Percentiles rank a stretch among this genome's conserved stretches.
Evolutionary conservation across 1,140 invertebrate species (phyloP).

Genomic region (Campoletis sonorensis): DNA sequence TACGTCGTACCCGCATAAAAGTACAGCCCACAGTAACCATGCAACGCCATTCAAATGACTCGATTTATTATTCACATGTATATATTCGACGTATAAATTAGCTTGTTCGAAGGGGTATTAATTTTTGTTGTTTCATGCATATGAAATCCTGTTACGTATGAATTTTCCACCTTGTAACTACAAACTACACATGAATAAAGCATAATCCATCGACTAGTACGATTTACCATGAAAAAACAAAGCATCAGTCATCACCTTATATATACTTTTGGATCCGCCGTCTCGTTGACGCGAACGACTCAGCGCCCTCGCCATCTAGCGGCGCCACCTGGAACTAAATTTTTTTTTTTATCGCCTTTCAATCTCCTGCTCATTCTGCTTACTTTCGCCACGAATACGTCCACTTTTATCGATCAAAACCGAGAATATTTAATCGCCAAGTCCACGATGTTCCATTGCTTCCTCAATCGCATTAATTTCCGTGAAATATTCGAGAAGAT

Average conservation of each 20-base stretch:
- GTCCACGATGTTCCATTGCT: background rate
- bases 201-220: background rate
- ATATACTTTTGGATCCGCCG: background rate
- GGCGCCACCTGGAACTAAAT: background rate
- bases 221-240: background rate
- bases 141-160: too few relatives aligned
- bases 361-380: background rate
- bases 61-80: background rate
- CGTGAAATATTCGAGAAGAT: conserved; percentile 81
- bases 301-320: background rate
- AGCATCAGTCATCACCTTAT: too few relatives aligned
- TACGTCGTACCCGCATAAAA: background rate
- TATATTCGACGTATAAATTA: background rate
- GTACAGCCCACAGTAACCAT: background rate
- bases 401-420: background rate
- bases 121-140: too few relatives aligned
- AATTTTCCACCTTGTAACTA: background rate
- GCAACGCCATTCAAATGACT: background rate
- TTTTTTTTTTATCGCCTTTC: background rate
- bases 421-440: background rate
- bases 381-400: background rate
- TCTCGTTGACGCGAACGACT: background rate
- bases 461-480: conserved; percentile 54
- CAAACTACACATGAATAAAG: background rate
- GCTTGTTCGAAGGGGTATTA: background rate